phyloP scores from a whole-genome alignment of 2,113 vertebrate species.

The Xenus cinereus region DNA sequence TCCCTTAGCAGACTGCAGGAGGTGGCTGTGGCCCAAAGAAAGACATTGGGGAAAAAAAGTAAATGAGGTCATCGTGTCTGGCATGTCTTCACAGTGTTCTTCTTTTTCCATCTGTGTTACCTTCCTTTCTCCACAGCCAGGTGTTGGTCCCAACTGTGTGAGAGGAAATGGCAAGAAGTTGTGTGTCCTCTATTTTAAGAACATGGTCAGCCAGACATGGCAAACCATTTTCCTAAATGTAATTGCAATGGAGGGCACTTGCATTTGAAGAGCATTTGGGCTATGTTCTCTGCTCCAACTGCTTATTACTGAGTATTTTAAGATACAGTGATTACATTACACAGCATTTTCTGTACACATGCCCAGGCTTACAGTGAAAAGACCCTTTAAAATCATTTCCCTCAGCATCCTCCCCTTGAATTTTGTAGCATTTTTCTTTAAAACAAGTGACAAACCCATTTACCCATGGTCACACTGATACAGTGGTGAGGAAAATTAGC shows the following conservation, averaged over 20 bases:
- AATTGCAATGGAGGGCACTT: neutral
- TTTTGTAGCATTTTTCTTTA: neutral
- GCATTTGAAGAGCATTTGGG: neutral
- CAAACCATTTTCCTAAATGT: neutral
- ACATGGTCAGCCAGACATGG: neutral
- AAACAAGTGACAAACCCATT: neutral
- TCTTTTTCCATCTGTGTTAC: neutral
- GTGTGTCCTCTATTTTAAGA: neutral
- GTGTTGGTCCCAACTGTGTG: neutral
- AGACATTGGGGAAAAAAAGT: neutral
- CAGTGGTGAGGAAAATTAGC: neutral
- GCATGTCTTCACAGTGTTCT: neutral
- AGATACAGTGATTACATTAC: neutral
- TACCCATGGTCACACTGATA: neutral
- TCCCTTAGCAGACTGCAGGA: neutral
- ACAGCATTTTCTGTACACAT: neutral
- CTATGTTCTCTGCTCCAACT: neutral
- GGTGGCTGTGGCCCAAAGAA: neutral
- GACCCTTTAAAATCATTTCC: neutral
- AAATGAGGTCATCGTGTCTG: neutral
- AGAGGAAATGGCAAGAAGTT: neutral
- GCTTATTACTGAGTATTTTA: neutral
- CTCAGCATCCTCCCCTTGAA: neutral
- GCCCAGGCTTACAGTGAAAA: neutral
- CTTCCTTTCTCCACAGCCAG: neutral